Evolutionary conservation across 2,113 vertebrate species (phyloP), one percentile per base, ranked within the genome.

Genomic region (Zeus faber): DNA sequence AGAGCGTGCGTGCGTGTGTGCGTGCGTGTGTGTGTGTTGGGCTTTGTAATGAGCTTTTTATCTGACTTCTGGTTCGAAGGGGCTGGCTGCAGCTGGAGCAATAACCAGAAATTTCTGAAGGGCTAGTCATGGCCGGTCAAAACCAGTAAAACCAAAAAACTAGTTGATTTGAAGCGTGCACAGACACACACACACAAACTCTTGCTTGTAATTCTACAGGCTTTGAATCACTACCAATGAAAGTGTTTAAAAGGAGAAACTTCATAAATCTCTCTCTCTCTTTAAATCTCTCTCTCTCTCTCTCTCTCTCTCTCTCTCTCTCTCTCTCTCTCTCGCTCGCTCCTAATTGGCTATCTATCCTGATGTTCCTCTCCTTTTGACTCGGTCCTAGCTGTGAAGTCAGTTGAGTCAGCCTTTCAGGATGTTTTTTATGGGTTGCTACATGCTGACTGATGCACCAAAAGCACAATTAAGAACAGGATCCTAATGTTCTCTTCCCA

Each of bases 261-360:
- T 45, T 11, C 45, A 65, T n/a, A n/a, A n/a, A 49, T 74, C 72
- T 72, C 67, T 70, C 62, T 70, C 1, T 23, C 43, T 60, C 54
- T 49, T 31, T 45, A n/a, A n/a, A 49, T 74, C 72, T 72, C 67
- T 70, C 62, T 70, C 1, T 23, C 43, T 60, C 54, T 49, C 43
- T 45, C 49, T 29, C 65, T 48, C 48, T 58, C 17, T 45, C 59
- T 43, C 11, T 46, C 31, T 40, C 14, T 21, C 41, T 10, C 6
- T 23, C 35, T 43, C 7, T 33, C 33, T 41, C 49, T 21, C 11
- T 4, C 10, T 37, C 33, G 16, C 50, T n/a, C 31, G n/a, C 50
- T 37, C 33, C 62, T 84, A 80, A 84, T 81, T 80, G 72, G 27
- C 69, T n/a, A 52, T 80, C 69, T 62, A 45, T 82, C 69, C 68